Conservation (phyloP, 2,113 vertebrate species). For the Dicrurus megarhynchus region DNA sequence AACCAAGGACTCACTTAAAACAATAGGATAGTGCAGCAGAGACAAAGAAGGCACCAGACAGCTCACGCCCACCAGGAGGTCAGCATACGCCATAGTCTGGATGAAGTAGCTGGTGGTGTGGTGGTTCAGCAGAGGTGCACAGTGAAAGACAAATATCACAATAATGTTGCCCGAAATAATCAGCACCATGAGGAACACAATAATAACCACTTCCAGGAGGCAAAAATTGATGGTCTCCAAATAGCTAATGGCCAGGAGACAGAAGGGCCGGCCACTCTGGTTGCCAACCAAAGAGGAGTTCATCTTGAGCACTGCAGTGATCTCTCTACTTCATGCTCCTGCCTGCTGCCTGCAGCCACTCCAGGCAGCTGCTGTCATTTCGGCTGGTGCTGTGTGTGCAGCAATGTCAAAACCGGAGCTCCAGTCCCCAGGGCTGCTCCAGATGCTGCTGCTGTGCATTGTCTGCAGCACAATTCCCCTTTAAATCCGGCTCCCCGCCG, state of each 20-base stretch:
- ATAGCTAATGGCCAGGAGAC: slow-evolving; percentile 89
- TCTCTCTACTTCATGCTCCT: slow-evolving; percentile 67
- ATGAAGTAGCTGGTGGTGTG: slow-evolving; percentile 98
- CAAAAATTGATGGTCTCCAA: slow-evolving; percentile 87
- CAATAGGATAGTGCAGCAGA: slow-evolving; percentile 85
- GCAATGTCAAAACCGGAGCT: slow-evolving; percentile 63
- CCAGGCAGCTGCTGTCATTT: slow-evolving; percentile 73
- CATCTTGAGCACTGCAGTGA: slow-evolving; percentile 83
- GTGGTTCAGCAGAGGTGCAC: slow-evolving; percentile 94
- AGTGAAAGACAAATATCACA: slow-evolving; percentile 98
- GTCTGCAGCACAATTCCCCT: slow-evolving; percentile 67
- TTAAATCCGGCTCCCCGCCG: slow-evolving; percentile 49
- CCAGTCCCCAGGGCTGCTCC: slow-evolving; percentile 54
- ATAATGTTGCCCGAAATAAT: slow-evolving; percentile 95
- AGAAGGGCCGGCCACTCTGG: slow-evolving; percentile 86
- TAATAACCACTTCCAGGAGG: slow-evolving; percentile 89
- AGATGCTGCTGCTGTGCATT: slow-evolving; percentile 67
- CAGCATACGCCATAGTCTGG: slow-evolving; percentile 98
- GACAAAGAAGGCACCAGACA: slow-evolving; percentile 95
- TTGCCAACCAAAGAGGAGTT: slow-evolving; percentile 89
- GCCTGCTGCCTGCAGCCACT: slow-evolving; percentile 70
- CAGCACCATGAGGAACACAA: slow-evolving; percentile 91
- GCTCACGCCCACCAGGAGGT: slow-evolving; percentile 94
- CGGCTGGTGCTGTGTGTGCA: slow-evolving; percentile 59
- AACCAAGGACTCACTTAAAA: slow-evolving; percentile 84